A percentile compares a stretch with the other conserved stretches of the same genome.
Evolutionary conservation across 2,797 vertebrate genomes (phyloP).

Genomic region (Sebastolobus altivelis): DNA sequence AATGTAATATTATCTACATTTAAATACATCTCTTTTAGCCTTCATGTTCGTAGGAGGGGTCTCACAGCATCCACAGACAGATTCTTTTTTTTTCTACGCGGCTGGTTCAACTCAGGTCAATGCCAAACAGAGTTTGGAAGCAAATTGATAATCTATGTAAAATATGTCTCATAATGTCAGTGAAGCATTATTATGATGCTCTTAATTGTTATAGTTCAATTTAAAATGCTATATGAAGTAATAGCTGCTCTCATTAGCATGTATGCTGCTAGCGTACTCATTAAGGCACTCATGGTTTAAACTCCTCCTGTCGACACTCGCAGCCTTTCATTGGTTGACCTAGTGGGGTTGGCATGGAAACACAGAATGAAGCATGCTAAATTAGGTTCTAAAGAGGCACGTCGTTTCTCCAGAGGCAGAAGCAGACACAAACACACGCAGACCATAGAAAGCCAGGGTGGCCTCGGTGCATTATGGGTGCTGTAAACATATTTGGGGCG

Average conservation of each 20-base stretch:
- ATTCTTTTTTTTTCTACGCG: neutral
- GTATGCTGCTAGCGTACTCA: slow-evolving; percentile 54
- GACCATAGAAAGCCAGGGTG: slow-evolving; percentile 35
- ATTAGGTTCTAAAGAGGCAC: slow-evolving; percentile 80
- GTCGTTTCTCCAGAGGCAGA: slow-evolving; percentile 73
- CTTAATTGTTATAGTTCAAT: neutral
- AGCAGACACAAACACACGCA: slow-evolving; percentile 70
- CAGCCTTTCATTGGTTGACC: slow-evolving; percentile 84
- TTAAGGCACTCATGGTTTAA: slow-evolving; percentile 65
- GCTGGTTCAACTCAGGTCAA: neutral
- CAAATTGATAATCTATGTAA: neutral
- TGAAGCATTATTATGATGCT: neutral
- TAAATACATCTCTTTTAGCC: neutral
- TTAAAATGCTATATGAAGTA: slow-evolving; percentile 1
- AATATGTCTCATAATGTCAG: neutral
- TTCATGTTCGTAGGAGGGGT: neutral
- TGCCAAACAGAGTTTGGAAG: neutral
- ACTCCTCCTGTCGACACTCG: slow-evolving; percentile 59
- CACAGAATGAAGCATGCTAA: slow-evolving; percentile 83
- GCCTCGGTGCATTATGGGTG: slow-evolving; percentile 56
- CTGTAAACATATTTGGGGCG: slow-evolving; percentile 53
- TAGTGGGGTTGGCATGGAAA: slow-evolving; percentile 86
- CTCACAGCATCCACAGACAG: no score
- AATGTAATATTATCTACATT: neutral
- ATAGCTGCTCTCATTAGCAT: slow-evolving; percentile 39